Percentiles rank a stretch among this genome's conserved stretches.
These are phyloP conservation scores for Peucedramus taeniatus DNA, from an alignment of 2,113 vertebrate species.

Conservation along the genomic window DNA sequence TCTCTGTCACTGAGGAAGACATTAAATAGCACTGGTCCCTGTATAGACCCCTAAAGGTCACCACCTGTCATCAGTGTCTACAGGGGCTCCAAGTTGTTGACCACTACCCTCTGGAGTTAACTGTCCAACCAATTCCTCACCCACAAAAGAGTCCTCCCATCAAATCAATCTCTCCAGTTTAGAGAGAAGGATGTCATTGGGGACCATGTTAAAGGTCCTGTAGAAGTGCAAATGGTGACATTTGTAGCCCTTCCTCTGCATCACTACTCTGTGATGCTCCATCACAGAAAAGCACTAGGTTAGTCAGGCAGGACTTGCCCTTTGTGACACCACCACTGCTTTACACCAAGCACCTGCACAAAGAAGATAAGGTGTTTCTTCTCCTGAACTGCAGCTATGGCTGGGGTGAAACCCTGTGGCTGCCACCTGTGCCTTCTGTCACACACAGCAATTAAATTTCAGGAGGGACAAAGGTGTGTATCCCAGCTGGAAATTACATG, in stretches of 20 bases:
- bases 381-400: neutral
- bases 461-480: neutral
- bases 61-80: neutral
- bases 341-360: neutral
- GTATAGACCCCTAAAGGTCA: neutral
- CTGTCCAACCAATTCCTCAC: neutral
- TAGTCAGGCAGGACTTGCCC: neutral
- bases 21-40: neutral
- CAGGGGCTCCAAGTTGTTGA: neutral
- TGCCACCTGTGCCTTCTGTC: neutral
- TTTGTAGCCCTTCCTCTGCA: neutral
- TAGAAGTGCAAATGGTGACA: neutral
- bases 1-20: neutral
- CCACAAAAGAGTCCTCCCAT: neutral
- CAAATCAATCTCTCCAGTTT: neutral
- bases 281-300: neutral
- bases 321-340: neutral
- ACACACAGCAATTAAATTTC: neutral
- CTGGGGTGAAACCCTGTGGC: neutral
- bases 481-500: neutral
- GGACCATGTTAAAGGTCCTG: neutral
- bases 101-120: accelerated
- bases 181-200: neutral
- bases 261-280: neutral
- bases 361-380: neutral